These are phyloP conservation scores for Camelus bactrianus DNA, from an alignment of 2,113 vertebrate genomes.

Conservation along the genomic window DNA sequence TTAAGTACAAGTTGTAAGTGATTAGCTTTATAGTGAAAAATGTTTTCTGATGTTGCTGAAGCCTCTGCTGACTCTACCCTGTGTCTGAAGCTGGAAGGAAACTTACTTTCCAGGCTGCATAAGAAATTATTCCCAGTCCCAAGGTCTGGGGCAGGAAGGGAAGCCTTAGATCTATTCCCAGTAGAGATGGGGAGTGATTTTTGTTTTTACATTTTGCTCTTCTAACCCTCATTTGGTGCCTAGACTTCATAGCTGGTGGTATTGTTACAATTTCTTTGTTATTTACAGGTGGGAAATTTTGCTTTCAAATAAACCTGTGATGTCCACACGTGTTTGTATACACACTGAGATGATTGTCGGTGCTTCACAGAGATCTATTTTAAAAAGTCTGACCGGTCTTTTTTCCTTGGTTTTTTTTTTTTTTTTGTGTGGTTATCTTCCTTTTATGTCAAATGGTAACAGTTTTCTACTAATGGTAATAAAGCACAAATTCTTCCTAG, in stretches of 20 bases:
- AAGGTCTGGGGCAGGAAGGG: background rate
- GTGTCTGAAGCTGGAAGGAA: background rate
- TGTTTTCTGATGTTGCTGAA: background rate
- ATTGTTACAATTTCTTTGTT: no score
- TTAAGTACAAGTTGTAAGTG: constrained; percentile 27
- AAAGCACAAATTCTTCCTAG: background rate
- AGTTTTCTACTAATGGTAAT: background rate
- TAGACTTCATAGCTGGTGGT: background rate
- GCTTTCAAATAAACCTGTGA: background rate
- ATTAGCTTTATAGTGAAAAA: constrained; percentile 34
- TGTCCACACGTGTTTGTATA: background rate
- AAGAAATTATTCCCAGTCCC: background rate
- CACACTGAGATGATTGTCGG: background rate
- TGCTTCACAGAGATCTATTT: background rate
- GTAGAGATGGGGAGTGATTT: accelerated
- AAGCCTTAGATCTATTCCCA: background rate
- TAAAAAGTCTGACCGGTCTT: background rate
- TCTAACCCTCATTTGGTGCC: background rate
- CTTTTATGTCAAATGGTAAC: background rate
- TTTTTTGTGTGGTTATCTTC: background rate
- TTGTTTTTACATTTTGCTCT: background rate
- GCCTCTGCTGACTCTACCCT: background rate
- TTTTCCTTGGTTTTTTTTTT: background rate
- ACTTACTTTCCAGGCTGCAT: accelerated
- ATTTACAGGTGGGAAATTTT: background rate